Base-by-base conservation (phyloP, 2,113 vertebrate species). In the Seriola quinqueradiata region DNA sequence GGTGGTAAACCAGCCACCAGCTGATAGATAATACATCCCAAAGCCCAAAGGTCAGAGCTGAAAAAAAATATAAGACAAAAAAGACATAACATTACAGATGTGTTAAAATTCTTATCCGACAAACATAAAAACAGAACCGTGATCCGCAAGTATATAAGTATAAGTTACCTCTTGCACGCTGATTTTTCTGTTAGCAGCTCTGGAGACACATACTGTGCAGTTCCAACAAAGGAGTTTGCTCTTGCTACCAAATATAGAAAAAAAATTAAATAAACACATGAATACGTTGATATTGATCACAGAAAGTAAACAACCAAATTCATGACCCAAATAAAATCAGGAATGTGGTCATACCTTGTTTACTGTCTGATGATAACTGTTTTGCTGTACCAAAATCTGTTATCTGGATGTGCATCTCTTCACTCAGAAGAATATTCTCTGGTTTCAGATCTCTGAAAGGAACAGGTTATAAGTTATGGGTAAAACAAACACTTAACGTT, bases 341-440 rank as follows among this genome's bases (percentile, higher is more conserved):
- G 8, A 59, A 12, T 32, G 50, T 48, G 7, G 1, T 65, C 58
- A 61, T 92, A 96, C 98, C 98, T 97, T 99, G 98, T 87, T 96
- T 98, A 90, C 96, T 99, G 76, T 99, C 98, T 60, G 98, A 98
- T 32, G 98, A 96, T 87, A 99, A 93, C 81, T 99, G 96, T 95
- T 99, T 99, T 63, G 98, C 98, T 74, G 98, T 99, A 89, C 98
- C 98, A 58, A 99, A 99, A 93, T 99, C 98, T 91, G 98, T 99
- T 93, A 99, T 99, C 91, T 99, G 98, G 93, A 99, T 97, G 93
- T 99, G 98, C 98, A 99, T 99, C 25, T 99, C 98, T 95, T 99
- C 98, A 80, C 96, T 99, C 93, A 99, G 94, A 90, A 99, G 95
- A 95, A 99, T 99, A 92, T 99, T 99, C 92, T 99, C 98, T 75